Evolutionary conservation across 2,797 vertebrate species (phyloP).

Genomic region (Cyclura pinguis): DNA sequence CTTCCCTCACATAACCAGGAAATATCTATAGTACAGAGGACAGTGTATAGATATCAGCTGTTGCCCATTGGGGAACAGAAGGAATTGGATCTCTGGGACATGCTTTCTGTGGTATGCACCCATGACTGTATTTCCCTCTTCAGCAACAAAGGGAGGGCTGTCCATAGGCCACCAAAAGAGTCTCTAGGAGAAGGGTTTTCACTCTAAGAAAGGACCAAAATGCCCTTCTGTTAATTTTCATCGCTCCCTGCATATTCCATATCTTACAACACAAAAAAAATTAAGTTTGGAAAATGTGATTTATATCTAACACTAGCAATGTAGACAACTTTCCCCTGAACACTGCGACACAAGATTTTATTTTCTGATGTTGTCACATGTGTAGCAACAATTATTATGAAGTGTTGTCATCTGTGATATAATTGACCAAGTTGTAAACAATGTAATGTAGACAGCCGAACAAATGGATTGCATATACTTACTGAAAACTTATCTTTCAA

Average conservation of each 20-base stretch:
- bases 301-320: neutral
- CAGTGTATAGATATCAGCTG: neutral
- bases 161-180: neutral
- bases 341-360: neutral
- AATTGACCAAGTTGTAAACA: neutral
- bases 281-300: neutral
- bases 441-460: neutral
- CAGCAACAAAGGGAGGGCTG: neutral
- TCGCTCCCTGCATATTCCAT: neutral
- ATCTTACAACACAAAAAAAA: neutral
- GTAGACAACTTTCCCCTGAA: neutral
- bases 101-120: neutral
- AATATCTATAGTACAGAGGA: neutral
- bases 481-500: conserved; percentile 93
- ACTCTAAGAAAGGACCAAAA: neutral
- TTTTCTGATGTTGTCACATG: neutral
- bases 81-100: neutral
- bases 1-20: neutral
- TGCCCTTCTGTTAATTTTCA: neutral
- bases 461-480: conserved; percentile 42
- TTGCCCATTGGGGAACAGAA: neutral
- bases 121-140: neutral
- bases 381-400: neutral
- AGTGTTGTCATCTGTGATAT: neutral
- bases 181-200: neutral